These are phyloP conservation scores for Bergia puertoricense DNA, from an alignment of 92 coral and sea anemone species.

Conservation along the genomic window DNA sequence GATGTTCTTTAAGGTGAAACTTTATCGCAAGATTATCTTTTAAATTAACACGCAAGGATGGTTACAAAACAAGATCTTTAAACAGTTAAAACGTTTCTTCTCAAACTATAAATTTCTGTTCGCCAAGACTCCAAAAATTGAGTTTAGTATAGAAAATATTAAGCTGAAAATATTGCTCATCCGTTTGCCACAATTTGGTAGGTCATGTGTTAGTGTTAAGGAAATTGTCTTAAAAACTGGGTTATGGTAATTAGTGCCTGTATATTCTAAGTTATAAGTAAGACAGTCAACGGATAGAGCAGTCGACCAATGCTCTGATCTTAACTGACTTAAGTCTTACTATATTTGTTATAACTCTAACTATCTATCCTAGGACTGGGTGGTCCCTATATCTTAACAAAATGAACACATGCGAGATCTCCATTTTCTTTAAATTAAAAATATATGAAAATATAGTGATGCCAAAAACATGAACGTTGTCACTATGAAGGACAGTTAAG, in stretches of 20 bases:
- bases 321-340: not conserved
- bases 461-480: not conserved
- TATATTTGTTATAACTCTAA: not conserved
- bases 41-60: conserved; percentile 6
- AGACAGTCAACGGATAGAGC: not conserved
- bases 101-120: not conserved
- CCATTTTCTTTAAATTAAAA: not conserved
- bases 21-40: conserved; percentile 3
- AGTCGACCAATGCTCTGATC: not conserved
- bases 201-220: conserved; percentile 1
- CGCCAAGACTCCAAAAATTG: not conserved
- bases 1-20: not conserved
- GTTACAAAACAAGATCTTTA: not conserved
- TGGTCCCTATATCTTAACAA: not conserved
- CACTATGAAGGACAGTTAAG: no score
- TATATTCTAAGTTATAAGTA: not conserved
- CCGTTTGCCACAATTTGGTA: not conserved
- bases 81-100: not conserved
- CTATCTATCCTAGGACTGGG: not conserved
- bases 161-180: not conserved
- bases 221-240: conserved; percentile 6
- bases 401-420: not conserved
- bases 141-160: not conserved
- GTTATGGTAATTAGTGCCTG: not conserved
- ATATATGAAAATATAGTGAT: not conserved